Conservation (phyloP, 2,113 vertebrate species). For the Paramisgurnus dabryanus region DNA sequence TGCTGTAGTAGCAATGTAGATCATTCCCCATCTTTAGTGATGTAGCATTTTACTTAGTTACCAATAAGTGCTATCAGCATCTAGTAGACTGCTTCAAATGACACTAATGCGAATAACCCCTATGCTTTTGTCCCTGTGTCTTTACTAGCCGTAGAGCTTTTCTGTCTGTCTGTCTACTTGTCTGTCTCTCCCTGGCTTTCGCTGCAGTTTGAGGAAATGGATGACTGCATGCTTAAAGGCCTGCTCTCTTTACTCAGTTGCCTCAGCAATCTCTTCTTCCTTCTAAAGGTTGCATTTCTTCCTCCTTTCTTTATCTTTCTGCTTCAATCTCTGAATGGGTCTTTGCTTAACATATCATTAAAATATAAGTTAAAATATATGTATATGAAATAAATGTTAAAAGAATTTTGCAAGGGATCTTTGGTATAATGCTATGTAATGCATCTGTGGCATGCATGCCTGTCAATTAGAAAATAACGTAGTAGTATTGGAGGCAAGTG, state of each 20-base stretch:
- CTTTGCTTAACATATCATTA: no score
- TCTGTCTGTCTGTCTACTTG: slow-evolving; percentile 56
- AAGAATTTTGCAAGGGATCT: no score
- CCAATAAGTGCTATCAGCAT: slow-evolving; percentile 1
- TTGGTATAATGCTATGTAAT: no score
- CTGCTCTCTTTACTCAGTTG: slow-evolving; percentile 95
- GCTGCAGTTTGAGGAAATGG: slow-evolving; percentile 87
- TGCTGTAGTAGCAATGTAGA: neutral
- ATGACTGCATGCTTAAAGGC: slow-evolving; percentile 91
- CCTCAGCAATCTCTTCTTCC: slow-evolving; percentile 97
- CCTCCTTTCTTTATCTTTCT: slow-evolving; percentile 13
- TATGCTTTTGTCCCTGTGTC: slow-evolving; percentile 56
- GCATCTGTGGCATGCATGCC: no score
- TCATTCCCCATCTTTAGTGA: neutral
- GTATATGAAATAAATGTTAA: no score
- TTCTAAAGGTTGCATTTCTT: slow-evolving; percentile 91
- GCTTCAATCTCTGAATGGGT: neutral
- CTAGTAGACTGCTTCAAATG: slow-evolving; percentile 5
- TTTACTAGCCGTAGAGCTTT: slow-evolving; percentile 53
- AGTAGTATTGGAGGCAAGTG: no score
- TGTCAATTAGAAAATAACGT: no score
- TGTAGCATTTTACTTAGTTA: neutral
- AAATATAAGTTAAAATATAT: no score
- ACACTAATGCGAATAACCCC: slow-evolving; percentile 39
- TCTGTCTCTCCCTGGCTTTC: slow-evolving; percentile 72